A percentile compares a stretch with the other conserved stretches of the same genome.
phyloP scores from a whole-genome alignment of 64 coral and sea anemone species.

The Orbicella faveolata region DNA sequence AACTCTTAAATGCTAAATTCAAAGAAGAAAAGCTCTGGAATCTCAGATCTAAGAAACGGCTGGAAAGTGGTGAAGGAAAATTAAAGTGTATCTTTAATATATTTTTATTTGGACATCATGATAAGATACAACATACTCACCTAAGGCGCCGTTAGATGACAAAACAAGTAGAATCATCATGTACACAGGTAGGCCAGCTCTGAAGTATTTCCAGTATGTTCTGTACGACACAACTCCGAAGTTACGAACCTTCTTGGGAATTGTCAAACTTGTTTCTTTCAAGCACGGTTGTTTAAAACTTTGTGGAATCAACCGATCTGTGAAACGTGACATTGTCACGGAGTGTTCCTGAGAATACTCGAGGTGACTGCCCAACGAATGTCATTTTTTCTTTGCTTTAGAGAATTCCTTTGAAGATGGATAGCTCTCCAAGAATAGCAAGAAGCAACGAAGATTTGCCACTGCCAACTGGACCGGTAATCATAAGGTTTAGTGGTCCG shows the following conservation, averaged over 20 bases:
- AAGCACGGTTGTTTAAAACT: background rate
- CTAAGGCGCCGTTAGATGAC: background rate
- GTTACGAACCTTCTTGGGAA: background rate
- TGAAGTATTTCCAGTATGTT: conserved; percentile 26
- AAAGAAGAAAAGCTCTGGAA: no score
- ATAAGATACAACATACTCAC: background rate
- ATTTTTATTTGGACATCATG: background rate
- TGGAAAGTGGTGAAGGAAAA: no score
- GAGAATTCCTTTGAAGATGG: background rate
- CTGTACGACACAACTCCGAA: conserved; percentile 26
- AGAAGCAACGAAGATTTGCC: background rate
- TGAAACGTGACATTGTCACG: background rate
- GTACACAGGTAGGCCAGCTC: conserved; percentile 3
- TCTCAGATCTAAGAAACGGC: no score
- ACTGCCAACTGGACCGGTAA: background rate
- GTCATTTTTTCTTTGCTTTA: background rate
- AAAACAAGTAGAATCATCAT: conserved; percentile 4
- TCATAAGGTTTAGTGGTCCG: background rate
- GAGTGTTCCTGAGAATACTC: background rate
- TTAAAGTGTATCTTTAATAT: no score
- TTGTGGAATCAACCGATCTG: background rate
- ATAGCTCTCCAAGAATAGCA: background rate
- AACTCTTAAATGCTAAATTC: no score
- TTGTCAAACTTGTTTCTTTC: background rate
- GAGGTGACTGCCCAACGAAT: conserved; percentile 5